Evolutionary conservation across 2,888 invertebrate species (phyloP), one percentile per base, ranked within the genome.

Genomic region (Chymomyza fuscimana): DNA sequence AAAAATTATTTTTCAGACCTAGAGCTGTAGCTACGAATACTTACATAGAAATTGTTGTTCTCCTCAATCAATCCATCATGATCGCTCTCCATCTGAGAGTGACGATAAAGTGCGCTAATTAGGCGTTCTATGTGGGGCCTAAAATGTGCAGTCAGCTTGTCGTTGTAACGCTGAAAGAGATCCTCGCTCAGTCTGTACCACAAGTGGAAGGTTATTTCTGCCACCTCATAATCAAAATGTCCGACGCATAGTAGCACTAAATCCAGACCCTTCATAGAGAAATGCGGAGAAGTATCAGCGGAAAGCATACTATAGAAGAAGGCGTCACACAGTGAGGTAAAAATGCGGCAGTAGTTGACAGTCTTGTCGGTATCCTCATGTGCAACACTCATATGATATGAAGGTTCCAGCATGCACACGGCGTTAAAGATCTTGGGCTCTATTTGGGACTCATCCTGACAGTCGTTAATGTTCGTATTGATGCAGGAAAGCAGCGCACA

Each of bases 101-200:
- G 99, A 70, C 96, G 94, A 79, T 97, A 97, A 9, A 99, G 93
- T 0, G 97, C 96, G 65, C 95, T 95, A 7, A 99, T 95, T n/a
- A 99, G 93, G 82, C 98, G 93, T 92, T 98, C 97, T 69, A 99
- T 95, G 90, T 98, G 97, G 0, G 98, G 98, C 88, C 95, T 95
- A 91, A 99, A 99, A 50, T 96, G 92, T 62, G 94, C 94, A 1
- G 96, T 97, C n/a, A 97, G 91, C 0, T 95, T 94, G 82, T 96
- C 95, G 86, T 95, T 95, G 90, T 98, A 96, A 78, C 95, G 95
- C 84, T 97, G 96, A 91, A 98, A 99, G 5, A 99, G 93, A 87
- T 96, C 96, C 92, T 99, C 99, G 5, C 99, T 98, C 50, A 99
- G 92, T 32, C 97, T 94, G 92, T 98, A 99, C 99, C 99, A 99